Base-by-base conservation (phyloP, 2,888 invertebrate genomes). In the Adelognathus sp. region DNA sequence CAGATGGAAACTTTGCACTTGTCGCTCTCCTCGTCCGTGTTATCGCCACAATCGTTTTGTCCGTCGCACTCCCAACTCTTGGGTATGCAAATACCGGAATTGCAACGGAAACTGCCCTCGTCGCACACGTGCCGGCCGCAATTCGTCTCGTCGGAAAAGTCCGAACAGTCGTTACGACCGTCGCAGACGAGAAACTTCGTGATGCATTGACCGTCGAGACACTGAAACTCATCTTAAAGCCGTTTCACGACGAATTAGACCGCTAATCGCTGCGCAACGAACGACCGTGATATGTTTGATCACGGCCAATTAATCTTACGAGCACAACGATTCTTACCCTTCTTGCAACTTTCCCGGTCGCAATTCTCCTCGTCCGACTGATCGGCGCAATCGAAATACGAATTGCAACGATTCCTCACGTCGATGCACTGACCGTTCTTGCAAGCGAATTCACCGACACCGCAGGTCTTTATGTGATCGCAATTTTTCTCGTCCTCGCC, bases 161-260 rank as follows among this genome's bases (percentile, higher is more conserved):
- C 97, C 0, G 88, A 84, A 88, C 98, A 98, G 90, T 98, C 97
- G 52, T 92, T 91, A n/a, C 93, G 92, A 0, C 93, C 93, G 88
- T 98, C 96, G 89, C 97, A 97, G 52, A 95, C 93, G 92, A 94
- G 94, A 60, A 90, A 92, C 74, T 94, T 91, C 3, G 94, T 93
- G 63, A 98, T 94, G 86, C 98, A 98, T 36, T 36, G 93, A 92
- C 0, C 95, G 80, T 94, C 93, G 24, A 91, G 91, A 87, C 97
- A 97, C 78, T 94, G 94, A 88, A 93, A 96, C 87, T 90, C 83
- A 75, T 86, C 89, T 90, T 81, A 80, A 84, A 83, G 64, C 52
- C 21, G 16, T 56, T 64, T 27, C 16, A 56, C 44, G 24, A 3
- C 36, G 11, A 54, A 63, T 72, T 63, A 72, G 54, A 21, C n/a